Conservation (phyloP, 2,797 vertebrate species). For the Eulemur mongoz region DNA sequence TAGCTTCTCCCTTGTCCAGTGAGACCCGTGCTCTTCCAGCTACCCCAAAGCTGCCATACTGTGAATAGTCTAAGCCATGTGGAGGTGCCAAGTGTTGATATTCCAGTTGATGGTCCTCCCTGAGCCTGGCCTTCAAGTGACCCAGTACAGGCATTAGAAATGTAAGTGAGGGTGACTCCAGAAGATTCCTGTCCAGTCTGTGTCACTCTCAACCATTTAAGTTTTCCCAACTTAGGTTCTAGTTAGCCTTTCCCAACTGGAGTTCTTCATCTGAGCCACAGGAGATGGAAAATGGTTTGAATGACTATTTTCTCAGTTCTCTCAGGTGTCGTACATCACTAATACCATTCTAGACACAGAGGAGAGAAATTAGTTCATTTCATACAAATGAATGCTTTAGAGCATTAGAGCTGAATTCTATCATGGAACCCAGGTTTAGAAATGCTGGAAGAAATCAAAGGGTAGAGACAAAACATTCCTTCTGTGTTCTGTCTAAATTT, state of each 20-base stretch:
- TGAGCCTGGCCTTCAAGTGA: not conserved
- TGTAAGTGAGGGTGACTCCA: not conserved
- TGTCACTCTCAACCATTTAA: not conserved
- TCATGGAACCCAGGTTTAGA: not conserved
- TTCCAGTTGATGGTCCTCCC: not conserved
- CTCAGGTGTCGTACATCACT: not conserved
- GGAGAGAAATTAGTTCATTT: conserved; percentile 20
- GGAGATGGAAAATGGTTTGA: not conserved
- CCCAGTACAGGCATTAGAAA: not conserved
- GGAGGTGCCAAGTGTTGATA: not conserved
- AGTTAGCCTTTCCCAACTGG: not conserved
- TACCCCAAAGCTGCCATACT: not conserved
- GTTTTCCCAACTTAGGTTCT: not conserved
- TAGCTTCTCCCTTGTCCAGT: not conserved
- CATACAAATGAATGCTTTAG: not conserved
- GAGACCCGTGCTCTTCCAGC: not conserved
- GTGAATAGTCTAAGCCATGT: not conserved
- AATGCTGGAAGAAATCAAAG: not conserved
- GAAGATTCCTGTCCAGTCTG: not conserved
- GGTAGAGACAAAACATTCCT: not conserved
- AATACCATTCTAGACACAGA: not conserved
- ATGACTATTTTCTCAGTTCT: conserved; percentile 14
- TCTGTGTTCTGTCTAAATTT: not conserved
- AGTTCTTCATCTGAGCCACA: not conserved
- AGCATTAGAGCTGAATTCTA: not conserved